Base-by-base conservation (phyloP, 1,140 invertebrate species). In the Nasonia longicornis region DNA sequence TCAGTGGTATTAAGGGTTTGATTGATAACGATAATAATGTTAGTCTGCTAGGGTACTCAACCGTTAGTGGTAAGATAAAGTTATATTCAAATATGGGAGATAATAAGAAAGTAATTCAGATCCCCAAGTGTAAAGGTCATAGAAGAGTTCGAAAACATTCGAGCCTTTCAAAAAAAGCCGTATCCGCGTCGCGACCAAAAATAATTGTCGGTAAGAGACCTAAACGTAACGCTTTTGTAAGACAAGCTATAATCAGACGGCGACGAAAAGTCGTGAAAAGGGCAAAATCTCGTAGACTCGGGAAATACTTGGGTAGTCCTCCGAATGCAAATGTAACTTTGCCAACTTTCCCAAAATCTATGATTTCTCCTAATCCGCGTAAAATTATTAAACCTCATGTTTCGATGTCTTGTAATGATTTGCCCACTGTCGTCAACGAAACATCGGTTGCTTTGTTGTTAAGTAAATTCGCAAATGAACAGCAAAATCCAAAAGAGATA, bases 261-360 rank as follows among this genome's bases (percentile, higher is more conserved):
- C 38, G 8, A 70, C 73, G 7, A 29, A 67, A 16, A 83, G 16
- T 20, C 20, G 20, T 26, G 0, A n/a, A 7, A 2, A 31, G 8
- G 14, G 2, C 16, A 1, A 78, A 67, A 48, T 8, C 66, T 4
- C 71, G 29, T 72, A 81, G 11, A 29, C 52, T 69, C n/a, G 72
- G 22, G 14, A 31, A 66, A 35, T 83, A 71, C 20, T 63, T 86
- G 4, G 82, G 73, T 35, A 87, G 83, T 74, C 83, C 85, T 22
- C 35, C 79, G 0, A 84, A 58, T 66, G 72, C 69, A 26, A 87
- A 81, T 26, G 80, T 52, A 6, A 85, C 83, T 22, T 72, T 86
- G 72, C 85, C 86, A 0, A 74, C 14, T 14, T 35, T 71, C 0
- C 6, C 3, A 8, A 52, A 74, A n/a, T n/a, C 63, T 31, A 79